Evolutionary conservation across 1,140 invertebrate genomes (phyloP).

Genomic region (Panagrolaimus sp.): DNA sequence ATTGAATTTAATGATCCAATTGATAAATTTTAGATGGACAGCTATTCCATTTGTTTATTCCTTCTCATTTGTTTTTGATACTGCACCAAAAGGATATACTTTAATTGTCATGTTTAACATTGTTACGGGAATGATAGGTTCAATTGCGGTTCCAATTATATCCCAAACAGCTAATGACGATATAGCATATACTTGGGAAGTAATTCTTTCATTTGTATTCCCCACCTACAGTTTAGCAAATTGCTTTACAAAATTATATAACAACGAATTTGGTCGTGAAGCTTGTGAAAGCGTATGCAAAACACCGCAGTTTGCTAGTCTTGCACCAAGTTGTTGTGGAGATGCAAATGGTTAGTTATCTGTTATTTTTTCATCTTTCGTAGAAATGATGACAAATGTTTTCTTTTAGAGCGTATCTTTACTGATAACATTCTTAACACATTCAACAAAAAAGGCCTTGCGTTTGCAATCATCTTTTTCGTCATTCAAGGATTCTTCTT

Average conservation of each 20-base stretch:
- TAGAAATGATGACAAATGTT: not conserved
- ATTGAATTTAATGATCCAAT: too few species aligned
- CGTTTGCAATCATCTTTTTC: constrained; percentile 37
- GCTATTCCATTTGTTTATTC: constrained; percentile 48
- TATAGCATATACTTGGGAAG: constrained; percentile 34
- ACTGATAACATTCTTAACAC: constrained; percentile 36
- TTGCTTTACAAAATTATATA: constrained; percentile 40
- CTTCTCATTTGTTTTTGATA: constrained; percentile 43
- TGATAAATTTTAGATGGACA: constrained; percentile 35
- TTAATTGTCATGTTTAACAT: constrained; percentile 53
- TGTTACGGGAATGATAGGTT: constrained; percentile 50
- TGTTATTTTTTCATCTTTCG: not conserved
- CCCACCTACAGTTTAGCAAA: constrained; percentile 46
- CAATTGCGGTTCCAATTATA: constrained; percentile 52
- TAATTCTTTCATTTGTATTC: constrained; percentile 45
- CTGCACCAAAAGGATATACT: constrained; percentile 51
- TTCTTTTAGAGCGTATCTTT: not conserved
- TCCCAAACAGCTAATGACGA: constrained; percentile 33
- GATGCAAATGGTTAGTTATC: not conserved
- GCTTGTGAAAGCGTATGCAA: constrained; percentile 33
- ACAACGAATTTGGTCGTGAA: constrained; percentile 39
- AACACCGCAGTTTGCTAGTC: constrained; percentile 17
- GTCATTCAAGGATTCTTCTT: constrained; percentile 49
- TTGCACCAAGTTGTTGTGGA: constrained; percentile 37
- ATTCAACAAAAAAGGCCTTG: constrained; percentile 32